Evolutionary conservation across 2,888 invertebrate genomes (phyloP), one percentile per base, ranked within the genome.

Genomic region (Nemapogon koenigi): DNA sequence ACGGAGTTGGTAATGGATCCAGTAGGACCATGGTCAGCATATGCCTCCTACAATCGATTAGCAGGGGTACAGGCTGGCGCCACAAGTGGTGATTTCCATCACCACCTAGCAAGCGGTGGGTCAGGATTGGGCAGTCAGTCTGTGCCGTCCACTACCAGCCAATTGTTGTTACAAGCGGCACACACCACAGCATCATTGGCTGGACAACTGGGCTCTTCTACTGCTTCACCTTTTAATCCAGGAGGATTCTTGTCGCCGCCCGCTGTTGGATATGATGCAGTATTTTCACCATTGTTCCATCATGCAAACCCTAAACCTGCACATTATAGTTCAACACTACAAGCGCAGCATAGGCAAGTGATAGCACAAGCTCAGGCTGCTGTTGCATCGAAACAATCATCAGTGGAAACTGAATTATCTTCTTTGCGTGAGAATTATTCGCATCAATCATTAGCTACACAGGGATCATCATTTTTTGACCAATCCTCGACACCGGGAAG

Each of bases 1-100:
- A 72, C 75, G 69, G 63, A 76, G 75, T 66, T 76, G 81, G 81
- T 80, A 79, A 92, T 92, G 91, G 92, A 92, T 87, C 91, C 91
- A 67, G 90, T 89, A 71, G 90, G 90, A 81, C 90, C 91, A 81
- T 92, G 92, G 92, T 86, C 87, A 64, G 87, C 87, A 64, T 89
- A 89, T 72, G 83, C 87, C 63, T 87, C 90, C 53, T 91, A 91
- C 83, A 91, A 91, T 80, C 88, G 91, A 57, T 80, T 91, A 69
- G 83, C 88, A 50, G 83, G 85, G 53, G 85, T 86, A 50, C 86
- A 86, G 63, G 81, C 87, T 53, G 82, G 86, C 62, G 78, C 87
- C 64, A 79, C 85, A 58, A 80, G 83, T 68, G 83, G 84, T 55
- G 84, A 86, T 64, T 81, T 85, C 65, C 83, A 88, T 71, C 84